Evolutionary conservation across 2,113 vertebrate species (phyloP).

Genomic region (Antigone vipio): DNA sequence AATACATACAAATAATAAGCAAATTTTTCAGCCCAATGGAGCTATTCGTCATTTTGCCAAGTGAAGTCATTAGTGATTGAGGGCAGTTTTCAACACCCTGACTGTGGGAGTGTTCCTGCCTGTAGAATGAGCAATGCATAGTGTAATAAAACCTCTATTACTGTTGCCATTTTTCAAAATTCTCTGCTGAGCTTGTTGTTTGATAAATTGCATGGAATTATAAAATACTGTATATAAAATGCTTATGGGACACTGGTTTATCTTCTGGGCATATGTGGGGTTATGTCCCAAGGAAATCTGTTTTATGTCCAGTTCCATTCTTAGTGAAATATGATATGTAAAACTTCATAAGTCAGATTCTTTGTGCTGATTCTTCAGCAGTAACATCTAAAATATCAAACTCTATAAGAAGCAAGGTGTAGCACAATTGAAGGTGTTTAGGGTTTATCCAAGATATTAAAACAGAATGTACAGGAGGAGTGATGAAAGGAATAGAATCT

Average conservation of each 20-base stretch:
- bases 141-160: neutral
- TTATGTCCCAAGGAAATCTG: neutral
- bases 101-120: neutral
- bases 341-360: neutral
- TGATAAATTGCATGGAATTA: neutral
- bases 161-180: neutral
- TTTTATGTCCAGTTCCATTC: neutral
- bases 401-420: neutral
- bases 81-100: neutral
- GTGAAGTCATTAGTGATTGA: neutral
- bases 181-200: neutral
- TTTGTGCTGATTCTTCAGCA: neutral
- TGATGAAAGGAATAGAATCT: neutral
- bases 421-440: neutral
- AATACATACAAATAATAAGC: neutral
- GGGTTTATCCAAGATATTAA: neutral
- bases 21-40: neutral
- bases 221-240: neutral
- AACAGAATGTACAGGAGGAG: neutral
- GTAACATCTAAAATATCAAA: neutral
- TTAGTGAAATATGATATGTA: neutral
- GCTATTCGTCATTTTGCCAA: neutral
- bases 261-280: neutral
- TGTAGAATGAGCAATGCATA: neutral
- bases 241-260: neutral